Evolutionary conservation across 1,140 invertebrate genomes (phyloP), one percentile per base, ranked within the genome.

Genomic region (Maniola jurtina): DNA sequence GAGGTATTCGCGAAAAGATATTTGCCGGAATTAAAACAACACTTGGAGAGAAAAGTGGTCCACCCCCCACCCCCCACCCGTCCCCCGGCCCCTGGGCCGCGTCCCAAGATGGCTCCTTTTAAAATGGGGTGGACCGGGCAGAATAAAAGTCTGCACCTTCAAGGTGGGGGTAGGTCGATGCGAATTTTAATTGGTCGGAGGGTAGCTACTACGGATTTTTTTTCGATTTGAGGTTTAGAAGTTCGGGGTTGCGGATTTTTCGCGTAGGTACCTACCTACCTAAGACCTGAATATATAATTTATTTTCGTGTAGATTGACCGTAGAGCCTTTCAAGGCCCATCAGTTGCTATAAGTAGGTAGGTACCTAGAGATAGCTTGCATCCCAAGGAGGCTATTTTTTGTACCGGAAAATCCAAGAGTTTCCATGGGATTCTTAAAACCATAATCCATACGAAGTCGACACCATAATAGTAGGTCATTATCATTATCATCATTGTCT

Each of bases 1-100:
- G 81, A 88, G 86, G 86, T 89, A 88, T 88, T 86, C 87, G 81
- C 85, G 85, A 90, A 89, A 90, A 90, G 88, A 88, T 90, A 90
- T 90, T 90, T 80, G 81, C 82, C 78, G 77, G 88, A 89, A 90
- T 90, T 89, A 90, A 90, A 90, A 90, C 86, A 90, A 90, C 88
- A 90, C 84, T 86, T 82, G 76, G 79, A 85, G 82, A 84, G 83
- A 88, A 86, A 88, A 88, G 86, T 87, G 81, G 79, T 78, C 80
- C 48, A 16, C 48, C 48, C 48, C 14, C 48, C 48, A 16, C 15
- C 15, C 14, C 0, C 0, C 14, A n/a, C n/a, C n/a, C n/a, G n/a
- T n/a, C 80, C 71, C 77, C 81, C 75, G 55, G 65, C 66, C 64
- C 70, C 57, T 72, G 69, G 63, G 70, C 58, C 38, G 71, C 72